Evolutionary conservation across 1,140 invertebrate species (phyloP).

Genomic region (Steinernema feltiae): DNA sequence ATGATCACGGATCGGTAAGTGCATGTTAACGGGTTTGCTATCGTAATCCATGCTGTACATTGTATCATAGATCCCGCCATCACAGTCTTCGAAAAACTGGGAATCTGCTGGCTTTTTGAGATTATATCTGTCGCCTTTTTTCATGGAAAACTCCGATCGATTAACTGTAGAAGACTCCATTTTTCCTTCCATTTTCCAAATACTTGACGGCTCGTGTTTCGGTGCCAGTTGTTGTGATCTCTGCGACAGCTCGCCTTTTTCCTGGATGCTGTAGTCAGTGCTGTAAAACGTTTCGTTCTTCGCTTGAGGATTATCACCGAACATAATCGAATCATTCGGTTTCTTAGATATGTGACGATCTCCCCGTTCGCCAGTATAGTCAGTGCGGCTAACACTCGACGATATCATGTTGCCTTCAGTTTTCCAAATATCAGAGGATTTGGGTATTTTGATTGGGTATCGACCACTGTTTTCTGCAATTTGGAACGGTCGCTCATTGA

Average conservation of each 20-base stretch:
- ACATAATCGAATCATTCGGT: slow-evolving; percentile 35
- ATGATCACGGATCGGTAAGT: no score
- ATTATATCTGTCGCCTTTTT: slow-evolving; percentile 17
- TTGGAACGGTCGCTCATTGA: no score
- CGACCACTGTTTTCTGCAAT: no score
- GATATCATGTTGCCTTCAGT: background rate
- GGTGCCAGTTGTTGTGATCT: background rate
- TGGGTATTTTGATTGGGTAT: no score
- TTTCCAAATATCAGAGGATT: background rate
- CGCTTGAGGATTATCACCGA: slow-evolving; percentile 35
- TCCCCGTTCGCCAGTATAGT: slow-evolving; percentile 29
- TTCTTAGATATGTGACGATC: slow-evolving; percentile 35
- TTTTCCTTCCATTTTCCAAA: slow-evolving; percentile 13
- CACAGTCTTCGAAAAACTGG: background rate
- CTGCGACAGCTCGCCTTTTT: background rate
- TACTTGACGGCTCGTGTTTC: background rate
- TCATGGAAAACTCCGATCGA: background rate
- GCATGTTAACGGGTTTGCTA: background rate
- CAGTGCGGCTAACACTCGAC: slow-evolving; percentile 19
- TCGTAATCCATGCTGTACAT: background rate
- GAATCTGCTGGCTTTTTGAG: background rate
- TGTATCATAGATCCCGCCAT: background rate
- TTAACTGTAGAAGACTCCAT: slow-evolving; percentile 1
- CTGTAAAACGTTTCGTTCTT: slow-evolving; percentile 28
- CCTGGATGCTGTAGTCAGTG: background rate